A percentile compares a stretch with the other conserved stretches of the same genome.
phyloP scores from a whole-genome alignment of 2,797 vertebrate species.

The Borostomias antarcticus region DNA sequence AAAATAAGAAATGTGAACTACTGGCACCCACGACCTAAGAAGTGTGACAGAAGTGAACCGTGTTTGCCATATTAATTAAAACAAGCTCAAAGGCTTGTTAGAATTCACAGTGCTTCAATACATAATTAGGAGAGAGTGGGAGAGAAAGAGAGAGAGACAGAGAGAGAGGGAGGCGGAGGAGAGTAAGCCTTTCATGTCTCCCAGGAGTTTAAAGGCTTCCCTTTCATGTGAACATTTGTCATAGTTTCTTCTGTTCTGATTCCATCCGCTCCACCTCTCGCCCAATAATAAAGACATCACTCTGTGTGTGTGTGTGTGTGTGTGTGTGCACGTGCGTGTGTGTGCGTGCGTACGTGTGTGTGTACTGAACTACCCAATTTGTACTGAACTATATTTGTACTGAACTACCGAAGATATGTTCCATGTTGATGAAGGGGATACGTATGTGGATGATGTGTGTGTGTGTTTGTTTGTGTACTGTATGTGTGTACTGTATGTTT shows the following conservation, averaged over 20 bases:
- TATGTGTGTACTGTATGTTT: too few species aligned
- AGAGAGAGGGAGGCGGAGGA: background rate
- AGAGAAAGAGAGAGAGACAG: background rate
- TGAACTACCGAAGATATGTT: too few species aligned
- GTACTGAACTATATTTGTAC: too few species aligned
- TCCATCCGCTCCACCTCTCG: slow-evolving; percentile 62
- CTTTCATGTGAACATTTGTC: slow-evolving; percentile 69
- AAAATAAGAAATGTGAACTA: too few species aligned
- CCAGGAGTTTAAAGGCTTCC: slow-evolving; percentile 59
- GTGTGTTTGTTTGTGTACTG: too few species aligned
- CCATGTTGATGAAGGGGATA: too few species aligned
- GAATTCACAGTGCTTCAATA: slow-evolving; percentile 69
- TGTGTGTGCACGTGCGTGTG: slow-evolving; percentile 1
- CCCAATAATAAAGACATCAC: slow-evolving; percentile 61
- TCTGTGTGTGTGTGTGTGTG: too few species aligned
- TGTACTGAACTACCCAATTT: too few species aligned
- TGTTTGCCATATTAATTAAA: slow-evolving; percentile 67
- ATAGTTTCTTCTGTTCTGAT: slow-evolving; percentile 66
- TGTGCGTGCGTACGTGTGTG: background rate
- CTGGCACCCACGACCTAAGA: too few species aligned
- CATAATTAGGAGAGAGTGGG: slow-evolving; percentile 20
- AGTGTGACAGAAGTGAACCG: slow-evolving; percentile 72
- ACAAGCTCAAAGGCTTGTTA: slow-evolving; percentile 74
- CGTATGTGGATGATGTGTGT: too few species aligned
- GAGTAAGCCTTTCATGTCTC: slow-evolving; percentile 66